Percentiles rank a stretch among this genome's conserved stretches.
phyloP scores from a whole-genome alignment of 2,113 vertebrate genomes.

The Holacanthus passer region DNA sequence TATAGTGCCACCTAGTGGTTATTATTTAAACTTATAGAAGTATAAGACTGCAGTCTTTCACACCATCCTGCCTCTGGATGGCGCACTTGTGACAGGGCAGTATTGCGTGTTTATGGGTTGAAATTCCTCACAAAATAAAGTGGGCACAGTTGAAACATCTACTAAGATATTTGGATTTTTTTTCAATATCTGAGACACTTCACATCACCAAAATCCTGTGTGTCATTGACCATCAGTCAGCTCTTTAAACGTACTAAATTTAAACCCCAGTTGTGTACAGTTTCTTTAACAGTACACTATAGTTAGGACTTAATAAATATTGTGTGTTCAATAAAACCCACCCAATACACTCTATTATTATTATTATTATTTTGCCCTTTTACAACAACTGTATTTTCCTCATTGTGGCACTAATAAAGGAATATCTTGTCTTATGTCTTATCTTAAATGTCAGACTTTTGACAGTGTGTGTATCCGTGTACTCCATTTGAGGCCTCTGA shows the following conservation, averaged over 20 bases:
- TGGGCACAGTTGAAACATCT: neutral
- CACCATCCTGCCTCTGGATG: constrained; percentile 45
- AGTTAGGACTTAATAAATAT: neutral
- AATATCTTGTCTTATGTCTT: too few relatives aligned
- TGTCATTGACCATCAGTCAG: neutral
- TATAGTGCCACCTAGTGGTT: constrained; percentile 50
- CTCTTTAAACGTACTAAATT: neutral
- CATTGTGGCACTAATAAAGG: too few relatives aligned
- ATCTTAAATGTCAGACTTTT: too few relatives aligned
- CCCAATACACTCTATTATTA: neutral
- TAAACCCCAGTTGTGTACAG: neutral
- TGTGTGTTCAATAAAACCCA: neutral
- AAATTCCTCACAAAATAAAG: neutral
- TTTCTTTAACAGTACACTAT: neutral
- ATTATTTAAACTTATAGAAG: neutral
- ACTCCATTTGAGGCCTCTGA: too few relatives aligned
- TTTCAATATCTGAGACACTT: neutral
- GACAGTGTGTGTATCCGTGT: too few relatives aligned
- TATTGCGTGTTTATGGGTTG: neutral
- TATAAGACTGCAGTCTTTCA: neutral
- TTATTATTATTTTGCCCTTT: too few relatives aligned
- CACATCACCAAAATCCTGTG: neutral
- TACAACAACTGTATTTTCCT: too few relatives aligned
- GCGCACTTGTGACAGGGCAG: constrained; percentile 19
- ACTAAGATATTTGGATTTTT: neutral